These are phyloP conservation scores for Pentalonia nigronervosa DNA, from an alignment of 1,140 invertebrate genomes.

Conservation along the genomic window DNA sequence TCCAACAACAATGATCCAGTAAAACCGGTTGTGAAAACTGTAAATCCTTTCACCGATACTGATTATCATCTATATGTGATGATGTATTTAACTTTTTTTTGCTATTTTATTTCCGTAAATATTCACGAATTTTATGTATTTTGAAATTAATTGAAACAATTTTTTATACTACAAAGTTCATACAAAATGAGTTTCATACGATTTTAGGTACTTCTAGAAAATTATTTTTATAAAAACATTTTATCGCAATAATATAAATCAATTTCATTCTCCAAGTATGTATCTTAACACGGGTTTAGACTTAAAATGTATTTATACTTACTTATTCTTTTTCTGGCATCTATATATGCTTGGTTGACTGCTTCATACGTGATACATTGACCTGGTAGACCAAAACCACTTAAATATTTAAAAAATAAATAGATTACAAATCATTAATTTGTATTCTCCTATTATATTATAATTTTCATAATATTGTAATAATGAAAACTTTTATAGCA, in stretches of 20 bases:
- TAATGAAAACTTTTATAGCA: neutral
- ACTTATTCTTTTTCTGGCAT: constrained; percentile 86
- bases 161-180: neutral
- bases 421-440: neutral
- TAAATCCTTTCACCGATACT: constrained; percentile 23
- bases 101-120: neutral
- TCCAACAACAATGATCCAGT: neutral
- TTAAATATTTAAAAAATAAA: constrained; percentile 65
- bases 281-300: neutral
- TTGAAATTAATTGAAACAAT: neutral
- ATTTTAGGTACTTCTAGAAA: neutral
- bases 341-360: constrained; percentile 86
- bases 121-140: neutral
- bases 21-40: constrained; percentile 55
- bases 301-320: constrained; percentile 66
- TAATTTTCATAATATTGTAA: neutral
- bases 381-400: constrained; percentile 74
- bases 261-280: neutral
- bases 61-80: neutral
- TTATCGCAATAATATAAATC: neutral
- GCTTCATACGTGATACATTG: constrained; percentile 89
- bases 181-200: neutral
- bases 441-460: neutral
- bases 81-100: neutral
- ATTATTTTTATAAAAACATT: neutral